A percentile compares a stretch with the other conserved stretches of the same genome.
phyloP scores from a whole-genome alignment of 2,888 invertebrate species.

The Spatulosminthurus flaviceps region DNA sequence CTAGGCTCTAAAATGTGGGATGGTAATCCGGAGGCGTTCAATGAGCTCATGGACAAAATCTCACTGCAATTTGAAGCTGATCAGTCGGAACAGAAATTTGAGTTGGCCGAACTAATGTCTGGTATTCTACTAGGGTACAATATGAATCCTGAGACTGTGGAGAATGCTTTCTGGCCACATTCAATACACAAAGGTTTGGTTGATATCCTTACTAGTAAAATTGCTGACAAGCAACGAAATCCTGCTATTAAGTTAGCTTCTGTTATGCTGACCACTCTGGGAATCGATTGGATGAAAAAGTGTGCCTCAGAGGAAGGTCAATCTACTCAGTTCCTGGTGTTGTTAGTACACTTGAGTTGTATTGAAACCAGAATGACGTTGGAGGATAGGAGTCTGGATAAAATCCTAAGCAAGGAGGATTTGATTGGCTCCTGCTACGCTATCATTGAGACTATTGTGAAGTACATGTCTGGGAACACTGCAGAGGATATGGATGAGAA shows the following conservation, averaged over 20 bases:
- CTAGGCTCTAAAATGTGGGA: constrained; percentile 82
- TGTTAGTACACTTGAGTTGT: constrained; percentile 85
- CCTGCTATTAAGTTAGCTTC: constrained; percentile 86
- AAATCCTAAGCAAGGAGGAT: constrained; percentile 79
- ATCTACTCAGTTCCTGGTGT: constrained; percentile 80
- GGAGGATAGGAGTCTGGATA: constrained; percentile 82
- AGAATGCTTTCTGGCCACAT: constrained; percentile 79
- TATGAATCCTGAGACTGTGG: constrained; percentile 68
- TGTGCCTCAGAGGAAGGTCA: constrained; percentile 70
- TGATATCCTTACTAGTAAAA: constrained; percentile 86
- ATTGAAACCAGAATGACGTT: constrained; percentile 94
- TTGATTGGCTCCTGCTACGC: constrained; percentile 84
- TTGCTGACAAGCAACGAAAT: constrained; percentile 87
- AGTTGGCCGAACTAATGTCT: constrained; percentile 79
- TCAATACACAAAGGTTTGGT: constrained; percentile 82
- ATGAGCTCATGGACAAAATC: constrained; percentile 82
- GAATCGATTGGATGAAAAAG: constrained; percentile 82
- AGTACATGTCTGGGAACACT: constrained; percentile 79
- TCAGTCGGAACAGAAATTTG: constrained; percentile 88
- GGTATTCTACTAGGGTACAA: constrained; percentile 71
- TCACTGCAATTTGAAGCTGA: constrained; percentile 88
- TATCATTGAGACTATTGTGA: constrained; percentile 81
- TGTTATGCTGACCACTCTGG: constrained; percentile 80
- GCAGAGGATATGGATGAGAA: constrained; percentile 85
- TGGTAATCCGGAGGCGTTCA: constrained; percentile 77